Percentiles rank a stretch among this genome's conserved stretches.
phyloP scores from a whole-genome alignment of 2,113 vertebrate species.

The Pitta sordida region DNA sequence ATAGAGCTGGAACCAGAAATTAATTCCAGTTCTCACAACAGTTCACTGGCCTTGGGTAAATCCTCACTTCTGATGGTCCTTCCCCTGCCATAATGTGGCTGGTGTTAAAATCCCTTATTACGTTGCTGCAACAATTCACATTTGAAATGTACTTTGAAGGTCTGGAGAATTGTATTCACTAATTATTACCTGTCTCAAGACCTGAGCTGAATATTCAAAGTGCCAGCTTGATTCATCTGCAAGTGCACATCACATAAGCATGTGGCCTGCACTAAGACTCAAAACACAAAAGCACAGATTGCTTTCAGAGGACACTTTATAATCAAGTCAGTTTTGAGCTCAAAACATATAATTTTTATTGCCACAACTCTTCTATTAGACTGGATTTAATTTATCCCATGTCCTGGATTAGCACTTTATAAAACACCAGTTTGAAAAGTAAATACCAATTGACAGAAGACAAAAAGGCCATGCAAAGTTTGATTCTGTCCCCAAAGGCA shows the following conservation, averaged over 20 bases:
- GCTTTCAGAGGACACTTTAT: not conserved
- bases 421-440: not conserved
- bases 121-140: conserved; percentile 14
- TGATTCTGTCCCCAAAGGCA: not conserved
- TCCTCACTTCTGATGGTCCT: conserved; percentile 14
- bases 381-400: not conserved
- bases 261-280: not conserved
- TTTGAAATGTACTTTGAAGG: conserved; percentile 52
- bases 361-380: not conserved
- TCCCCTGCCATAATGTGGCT: not conserved
- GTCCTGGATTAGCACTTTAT: not conserved
- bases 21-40: conserved; percentile 34
- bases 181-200: conserved; percentile 62
- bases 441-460: not conserved
- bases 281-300: not conserved
- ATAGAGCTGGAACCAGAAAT: conserved; percentile 3
- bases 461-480: not conserved
- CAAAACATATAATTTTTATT: not conserved
- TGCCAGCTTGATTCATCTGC: conserved; percentile 31
- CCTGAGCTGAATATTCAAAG: conserved; percentile 55
- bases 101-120: conserved; percentile 2
- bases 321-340: not conserved
- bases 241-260: not conserved
- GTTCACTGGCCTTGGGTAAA: not conserved
- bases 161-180: conserved; percentile 26